Percentiles rank a stretch among this genome's conserved stretches.
phyloP scores from a whole-genome alignment of 2,888 invertebrate genomes.

The Hydraecia micacea region DNA sequence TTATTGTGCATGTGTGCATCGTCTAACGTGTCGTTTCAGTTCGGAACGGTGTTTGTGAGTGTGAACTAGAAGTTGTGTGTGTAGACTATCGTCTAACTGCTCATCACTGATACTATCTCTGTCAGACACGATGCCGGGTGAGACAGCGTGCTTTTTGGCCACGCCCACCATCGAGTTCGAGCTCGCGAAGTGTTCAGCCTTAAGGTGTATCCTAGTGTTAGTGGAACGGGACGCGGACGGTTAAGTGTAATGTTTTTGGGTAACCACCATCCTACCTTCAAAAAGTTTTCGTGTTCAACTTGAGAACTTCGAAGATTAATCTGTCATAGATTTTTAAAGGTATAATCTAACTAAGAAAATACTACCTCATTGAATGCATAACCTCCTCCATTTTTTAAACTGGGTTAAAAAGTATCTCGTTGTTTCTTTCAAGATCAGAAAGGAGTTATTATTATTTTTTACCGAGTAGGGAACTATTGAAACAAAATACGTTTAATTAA shows the following conservation, averaged over 20 bases:
- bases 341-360: background rate
- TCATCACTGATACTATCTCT: too few species aligned
- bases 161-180: too few species aligned
- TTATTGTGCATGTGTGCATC: too few species aligned
- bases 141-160: too few species aligned
- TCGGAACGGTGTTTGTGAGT: too few species aligned
- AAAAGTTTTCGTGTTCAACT: background rate
- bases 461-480: background rate
- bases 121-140: too few species aligned
- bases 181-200: too few species aligned
- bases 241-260: background rate
- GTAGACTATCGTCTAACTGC: too few species aligned
- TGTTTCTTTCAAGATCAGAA: background rate
- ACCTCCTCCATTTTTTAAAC: background rate
- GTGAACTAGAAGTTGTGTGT: too few species aligned
- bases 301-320: background rate
- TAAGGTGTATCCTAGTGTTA: background rate
- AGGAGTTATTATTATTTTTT: background rate
- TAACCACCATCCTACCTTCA: background rate
- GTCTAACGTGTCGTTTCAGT: too few species aligned
- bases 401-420: background rate
- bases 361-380: background rate
- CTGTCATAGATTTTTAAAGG: background rate
- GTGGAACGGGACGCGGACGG: background rate
- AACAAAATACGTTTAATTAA: too few species aligned